These are phyloP conservation scores for Sebastes minor DNA, from an alignment of 2,797 vertebrate species.

Conservation along the genomic window DNA sequence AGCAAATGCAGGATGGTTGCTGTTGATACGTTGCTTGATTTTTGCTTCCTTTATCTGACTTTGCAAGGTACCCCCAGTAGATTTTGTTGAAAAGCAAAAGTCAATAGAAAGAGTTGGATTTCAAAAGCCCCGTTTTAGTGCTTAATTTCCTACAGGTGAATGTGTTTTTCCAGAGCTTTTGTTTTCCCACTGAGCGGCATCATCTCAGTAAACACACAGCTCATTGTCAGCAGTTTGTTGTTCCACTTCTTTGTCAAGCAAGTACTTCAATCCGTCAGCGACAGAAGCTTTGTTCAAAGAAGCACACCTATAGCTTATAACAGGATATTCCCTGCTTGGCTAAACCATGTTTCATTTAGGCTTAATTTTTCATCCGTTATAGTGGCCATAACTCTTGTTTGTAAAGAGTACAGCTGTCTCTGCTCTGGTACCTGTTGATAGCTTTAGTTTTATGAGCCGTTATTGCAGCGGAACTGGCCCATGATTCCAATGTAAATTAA, in stretches of 20 bases:
- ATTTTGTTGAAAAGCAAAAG: background rate
- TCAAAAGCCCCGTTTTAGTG: background rate
- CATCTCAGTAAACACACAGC: constrained; percentile 52
- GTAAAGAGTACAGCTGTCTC: constrained; percentile 34
- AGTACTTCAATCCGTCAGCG: constrained; percentile 1
- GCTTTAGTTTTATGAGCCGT: constrained; percentile 45
- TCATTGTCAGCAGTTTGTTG: constrained; percentile 26
- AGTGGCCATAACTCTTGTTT: constrained; percentile 18
- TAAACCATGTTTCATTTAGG: background rate
- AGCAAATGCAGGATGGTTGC: background rate
- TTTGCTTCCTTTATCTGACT: background rate
- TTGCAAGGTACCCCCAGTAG: background rate
- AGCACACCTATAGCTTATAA: background rate
- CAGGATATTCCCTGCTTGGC: constrained; percentile 1
- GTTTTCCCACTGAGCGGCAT: constrained; percentile 8
- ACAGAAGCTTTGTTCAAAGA: background rate
- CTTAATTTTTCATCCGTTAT: background rate
- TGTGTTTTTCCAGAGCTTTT: constrained; percentile 49
- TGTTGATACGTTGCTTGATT: background rate
- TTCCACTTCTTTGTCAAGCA: constrained; percentile 40
- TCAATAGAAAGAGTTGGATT: background rate
- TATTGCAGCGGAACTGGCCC: constrained; percentile 6
- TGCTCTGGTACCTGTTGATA: constrained; percentile 19
- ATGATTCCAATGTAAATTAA: constrained; percentile 54
- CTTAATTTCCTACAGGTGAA: constrained; percentile 19